phyloP scores from a whole-genome alignment of 2,888 invertebrate species.

The Hypsopygia costalis region DNA sequence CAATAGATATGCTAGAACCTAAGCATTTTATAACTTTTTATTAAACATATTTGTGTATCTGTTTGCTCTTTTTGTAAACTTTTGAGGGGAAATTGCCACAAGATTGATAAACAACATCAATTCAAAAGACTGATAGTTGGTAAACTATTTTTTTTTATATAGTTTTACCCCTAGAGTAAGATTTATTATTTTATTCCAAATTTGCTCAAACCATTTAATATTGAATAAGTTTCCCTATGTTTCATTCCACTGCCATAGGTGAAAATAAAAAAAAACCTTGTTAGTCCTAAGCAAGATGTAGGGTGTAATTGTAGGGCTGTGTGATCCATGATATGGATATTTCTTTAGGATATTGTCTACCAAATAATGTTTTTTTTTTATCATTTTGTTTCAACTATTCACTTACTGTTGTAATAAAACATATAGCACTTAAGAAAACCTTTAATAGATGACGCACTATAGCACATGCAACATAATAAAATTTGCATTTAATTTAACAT shows the following conservation, averaged over 20 bases:
- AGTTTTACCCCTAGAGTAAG: conserved; percentile 79
- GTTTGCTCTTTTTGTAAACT: conserved; percentile 67
- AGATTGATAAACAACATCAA: conserved; percentile 79
- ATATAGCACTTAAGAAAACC: too few relatives aligned
- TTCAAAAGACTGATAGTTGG: conserved; percentile 82
- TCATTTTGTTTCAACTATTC: background rate
- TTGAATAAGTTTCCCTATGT: conserved; percentile 45
- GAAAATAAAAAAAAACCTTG: conserved; percentile 9
- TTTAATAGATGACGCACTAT: background rate
- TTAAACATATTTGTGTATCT: conserved; percentile 18
- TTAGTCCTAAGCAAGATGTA: conserved; percentile 12
- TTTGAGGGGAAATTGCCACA: conserved; percentile 74
- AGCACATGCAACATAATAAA: background rate
- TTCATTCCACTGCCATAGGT: conserved; percentile 49
- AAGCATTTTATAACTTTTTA: conserved; percentile 24
- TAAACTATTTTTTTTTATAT: conserved; percentile 75
- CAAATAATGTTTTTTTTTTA: background rate
- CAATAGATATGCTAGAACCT: conserved; percentile 55
- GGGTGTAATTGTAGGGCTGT: conserved; percentile 16
- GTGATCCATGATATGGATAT: conserved; percentile 1
- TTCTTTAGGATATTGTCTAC: background rate
- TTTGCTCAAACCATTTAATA: conserved; percentile 72
- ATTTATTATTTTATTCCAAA: conserved; percentile 70
- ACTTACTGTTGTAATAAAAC: too few relatives aligned
- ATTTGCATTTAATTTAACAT: background rate